Evolutionary conservation across 2,113 vertebrate species (phyloP).

Genomic region (Mormyrus iriodes): DNA sequence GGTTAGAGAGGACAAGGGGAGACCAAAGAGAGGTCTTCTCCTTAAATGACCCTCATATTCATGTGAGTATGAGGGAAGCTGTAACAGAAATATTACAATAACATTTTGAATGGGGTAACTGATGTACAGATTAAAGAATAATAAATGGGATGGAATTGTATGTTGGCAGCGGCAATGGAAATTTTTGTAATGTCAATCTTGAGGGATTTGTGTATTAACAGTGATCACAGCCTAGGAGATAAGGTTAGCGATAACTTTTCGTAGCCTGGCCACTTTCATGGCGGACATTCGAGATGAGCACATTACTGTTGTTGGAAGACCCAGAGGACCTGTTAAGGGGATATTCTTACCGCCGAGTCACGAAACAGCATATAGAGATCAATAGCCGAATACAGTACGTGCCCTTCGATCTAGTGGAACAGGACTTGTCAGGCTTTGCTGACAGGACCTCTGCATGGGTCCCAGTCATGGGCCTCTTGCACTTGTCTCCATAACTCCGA

Average conservation of each 20-base stretch:
- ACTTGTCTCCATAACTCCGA: neutral
- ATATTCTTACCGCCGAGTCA: neutral
- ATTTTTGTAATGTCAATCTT: slow-evolving; percentile 17
- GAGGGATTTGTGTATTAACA: slow-evolving; percentile 13
- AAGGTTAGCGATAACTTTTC: slow-evolving; percentile 12
- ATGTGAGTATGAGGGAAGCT: neutral
- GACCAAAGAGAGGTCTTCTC: neutral
- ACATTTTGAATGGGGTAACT: neutral
- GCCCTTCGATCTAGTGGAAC: neutral
- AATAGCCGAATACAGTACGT: neutral
- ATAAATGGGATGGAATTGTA: slow-evolving; percentile 4
- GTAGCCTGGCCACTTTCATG: neutral
- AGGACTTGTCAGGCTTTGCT: neutral
- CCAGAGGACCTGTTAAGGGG: neutral
- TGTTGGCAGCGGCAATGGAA: slow-evolving; percentile 2
- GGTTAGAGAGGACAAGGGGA: neutral
- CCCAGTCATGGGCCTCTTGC: neutral
- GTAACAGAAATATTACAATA: neutral
- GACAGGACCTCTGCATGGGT: neutral
- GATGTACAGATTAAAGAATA: slow-evolving; percentile 13
- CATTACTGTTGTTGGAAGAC: slow-evolving; percentile 2
- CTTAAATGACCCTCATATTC: neutral
- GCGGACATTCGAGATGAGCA: neutral
- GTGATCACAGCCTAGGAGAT: slow-evolving; percentile 10
- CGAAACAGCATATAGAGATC: neutral